These are phyloP conservation scores for Platorchestia sp. DNA, from an alignment of 1,140 invertebrate species.

Conservation along the genomic window DNA sequence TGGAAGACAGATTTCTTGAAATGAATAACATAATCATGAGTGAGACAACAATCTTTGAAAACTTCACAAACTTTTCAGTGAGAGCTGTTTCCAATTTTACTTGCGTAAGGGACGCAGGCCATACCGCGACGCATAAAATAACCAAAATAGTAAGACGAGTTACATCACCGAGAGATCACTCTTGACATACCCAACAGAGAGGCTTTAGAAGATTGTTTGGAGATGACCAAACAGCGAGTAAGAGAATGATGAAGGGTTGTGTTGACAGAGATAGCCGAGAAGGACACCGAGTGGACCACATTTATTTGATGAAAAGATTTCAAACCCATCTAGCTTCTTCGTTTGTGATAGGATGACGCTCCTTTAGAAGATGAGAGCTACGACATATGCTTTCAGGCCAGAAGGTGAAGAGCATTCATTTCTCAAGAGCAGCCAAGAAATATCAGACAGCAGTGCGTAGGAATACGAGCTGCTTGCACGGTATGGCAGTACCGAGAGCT, in stretches of 20 bases:
- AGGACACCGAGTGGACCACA: not conserved
- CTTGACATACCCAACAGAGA: not conserved
- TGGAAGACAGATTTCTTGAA: not conserved
- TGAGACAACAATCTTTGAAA: not conserved
- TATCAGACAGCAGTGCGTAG: not conserved
- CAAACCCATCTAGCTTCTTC: not conserved
- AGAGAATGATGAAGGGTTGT: not conserved
- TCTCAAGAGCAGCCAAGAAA: not conserved
- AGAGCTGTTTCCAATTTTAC: not conserved
- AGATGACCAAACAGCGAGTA: not conserved
- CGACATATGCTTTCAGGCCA: not conserved
- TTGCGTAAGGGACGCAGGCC: not conserved
- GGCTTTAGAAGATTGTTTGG: not conserved
- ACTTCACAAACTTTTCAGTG: not conserved
- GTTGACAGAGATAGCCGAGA: slow-evolving; percentile 10
- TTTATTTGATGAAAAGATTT: not conserved
- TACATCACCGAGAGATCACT: not conserved
- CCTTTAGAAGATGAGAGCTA: not conserved
- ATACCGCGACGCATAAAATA: not conserved
- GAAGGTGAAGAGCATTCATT: slow-evolving; percentile 7
- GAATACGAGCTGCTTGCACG: slow-evolving; percentile 6
- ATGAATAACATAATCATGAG: not conserved
- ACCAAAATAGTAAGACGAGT: not conserved
- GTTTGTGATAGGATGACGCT: not conserved
- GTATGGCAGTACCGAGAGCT: not conserved